Base-by-base conservation (phyloP, 2,113 vertebrate genomes). In the Colistium nudipinnis region DNA sequence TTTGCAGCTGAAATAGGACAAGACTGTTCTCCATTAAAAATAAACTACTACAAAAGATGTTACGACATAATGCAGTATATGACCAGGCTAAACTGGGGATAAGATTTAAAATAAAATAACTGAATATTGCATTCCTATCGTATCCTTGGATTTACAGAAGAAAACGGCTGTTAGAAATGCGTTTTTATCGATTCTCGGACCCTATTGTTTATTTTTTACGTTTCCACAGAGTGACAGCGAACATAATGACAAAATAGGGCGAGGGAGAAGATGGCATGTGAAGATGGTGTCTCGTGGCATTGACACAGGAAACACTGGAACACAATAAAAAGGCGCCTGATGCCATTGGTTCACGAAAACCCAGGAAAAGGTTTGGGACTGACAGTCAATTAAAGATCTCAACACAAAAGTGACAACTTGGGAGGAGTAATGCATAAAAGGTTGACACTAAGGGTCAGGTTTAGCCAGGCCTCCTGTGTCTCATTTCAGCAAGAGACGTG, bases 341-440 rank as follows among this genome's bases (percentile, higher is more conserved):
- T 0, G 8, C 17, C 1, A 4, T 5, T 28, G 14, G 69, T 53
- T 74, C 60, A 67, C 54, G 33, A 17, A 52, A 53, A 56, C 33
- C 24, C 35, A 10, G 22, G 51, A 38, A 60, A 16, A 14, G 35
- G n/a, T 45, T 64, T 52, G 4, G 61, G 36, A 47, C 45, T 70
- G 76, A 67, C 68, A 74, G 35, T 56, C 24, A 70, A 70, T 85
- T 62, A 82, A 62, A 62, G 44, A 62, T 48, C 31, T 36, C 62
- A 68, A 74, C 64, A 62, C 16, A 33, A 57, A 65, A 53, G 38
- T 75, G 66, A 79, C 69, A 80, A 60, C n/a, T 63, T 30, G 38
- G 31, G 57, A 66, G 49, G 28, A 51, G 38, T 70, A 20, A 66
- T 49, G 59, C 55, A 69, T 44, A 45, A 72, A 56, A 62, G 52